These are phyloP conservation scores for Diuraphis noxia DNA, from an alignment of 1,140 invertebrate species.

Conservation along the genomic window DNA sequence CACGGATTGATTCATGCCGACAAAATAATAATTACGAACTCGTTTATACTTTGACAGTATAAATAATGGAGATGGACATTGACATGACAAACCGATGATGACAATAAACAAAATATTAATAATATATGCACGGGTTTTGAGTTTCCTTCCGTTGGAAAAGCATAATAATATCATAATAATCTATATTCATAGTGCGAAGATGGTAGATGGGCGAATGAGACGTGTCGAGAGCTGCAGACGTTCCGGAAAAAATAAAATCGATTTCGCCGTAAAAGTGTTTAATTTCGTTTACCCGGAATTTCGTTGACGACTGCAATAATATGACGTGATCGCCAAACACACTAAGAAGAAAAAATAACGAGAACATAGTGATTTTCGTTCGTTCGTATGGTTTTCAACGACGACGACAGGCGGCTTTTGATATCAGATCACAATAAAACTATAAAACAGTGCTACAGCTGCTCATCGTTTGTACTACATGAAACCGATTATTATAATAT, in stretches of 20 bases:
- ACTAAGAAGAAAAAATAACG: background rate
- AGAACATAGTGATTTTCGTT: background rate
- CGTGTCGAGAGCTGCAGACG: background rate
- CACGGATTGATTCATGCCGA: background rate
- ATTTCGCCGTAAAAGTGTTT: background rate
- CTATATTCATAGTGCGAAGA: background rate
- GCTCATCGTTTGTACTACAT: background rate
- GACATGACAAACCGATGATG: background rate
- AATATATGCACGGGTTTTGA: background rate
- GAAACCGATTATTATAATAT: background rate
- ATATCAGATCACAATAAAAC: background rate
- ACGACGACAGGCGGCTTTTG: background rate
- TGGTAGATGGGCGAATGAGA: background rate
- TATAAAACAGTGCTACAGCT: background rate
- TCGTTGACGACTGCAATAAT: background rate
- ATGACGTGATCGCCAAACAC: background rate
- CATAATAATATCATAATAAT: background rate
- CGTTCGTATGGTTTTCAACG: no score
- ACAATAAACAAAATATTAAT: slow-evolving; percentile 3
- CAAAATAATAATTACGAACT: background rate
- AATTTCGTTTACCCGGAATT: background rate
- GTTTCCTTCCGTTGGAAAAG: background rate
- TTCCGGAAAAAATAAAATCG: background rate
- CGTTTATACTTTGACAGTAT: background rate
- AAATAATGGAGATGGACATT: background rate